Conservation (phyloP, 1,140 invertebrate genomes). For the Condylostylus longicornis region DNA sequence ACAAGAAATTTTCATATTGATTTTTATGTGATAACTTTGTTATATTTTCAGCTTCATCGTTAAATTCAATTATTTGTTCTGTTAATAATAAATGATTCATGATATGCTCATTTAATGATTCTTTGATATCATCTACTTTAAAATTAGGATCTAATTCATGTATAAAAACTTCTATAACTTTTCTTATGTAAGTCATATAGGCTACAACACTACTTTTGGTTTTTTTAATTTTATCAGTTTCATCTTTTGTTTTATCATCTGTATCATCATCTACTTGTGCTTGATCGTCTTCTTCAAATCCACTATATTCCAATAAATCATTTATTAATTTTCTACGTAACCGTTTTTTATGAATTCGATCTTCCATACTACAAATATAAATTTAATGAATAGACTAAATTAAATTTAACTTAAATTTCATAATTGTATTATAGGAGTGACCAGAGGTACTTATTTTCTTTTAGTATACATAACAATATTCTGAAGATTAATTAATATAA, state of each 20-base stretch:
- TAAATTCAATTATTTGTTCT: conserved; percentile 33
- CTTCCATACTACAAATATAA: conserved; percentile 21
- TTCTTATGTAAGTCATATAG: conserved; percentile 32
- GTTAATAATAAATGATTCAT: conserved; percentile 35
- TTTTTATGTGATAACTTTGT: conserved; percentile 34
- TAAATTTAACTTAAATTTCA: too few relatives aligned
- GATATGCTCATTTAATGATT: conserved; percentile 32
- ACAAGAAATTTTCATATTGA: conserved; percentile 37
- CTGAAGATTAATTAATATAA: too few relatives aligned
- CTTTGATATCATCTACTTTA: conserved; percentile 28
- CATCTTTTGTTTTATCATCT: conserved; percentile 18
- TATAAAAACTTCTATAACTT: conserved; percentile 34
- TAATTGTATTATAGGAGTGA: too few relatives aligned
- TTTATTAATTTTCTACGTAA: conserved; percentile 21
- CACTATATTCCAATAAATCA: conserved; percentile 14
- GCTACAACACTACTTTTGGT: conserved; percentile 15
- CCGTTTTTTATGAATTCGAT: conserved; percentile 25
- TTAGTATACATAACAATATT: too few relatives aligned
- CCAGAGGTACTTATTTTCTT: too few relatives aligned
- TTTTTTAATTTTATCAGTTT: conserved; percentile 17
- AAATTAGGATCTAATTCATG: conserved; percentile 29
- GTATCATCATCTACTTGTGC: conserved; percentile 12
- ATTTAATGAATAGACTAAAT: background rate
- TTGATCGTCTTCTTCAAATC: conserved; percentile 14
- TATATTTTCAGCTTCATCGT: conserved; percentile 33